phyloP scores from a whole-genome alignment of 2,888 invertebrate genomes.

The Ochropacha duplaris region DNA sequence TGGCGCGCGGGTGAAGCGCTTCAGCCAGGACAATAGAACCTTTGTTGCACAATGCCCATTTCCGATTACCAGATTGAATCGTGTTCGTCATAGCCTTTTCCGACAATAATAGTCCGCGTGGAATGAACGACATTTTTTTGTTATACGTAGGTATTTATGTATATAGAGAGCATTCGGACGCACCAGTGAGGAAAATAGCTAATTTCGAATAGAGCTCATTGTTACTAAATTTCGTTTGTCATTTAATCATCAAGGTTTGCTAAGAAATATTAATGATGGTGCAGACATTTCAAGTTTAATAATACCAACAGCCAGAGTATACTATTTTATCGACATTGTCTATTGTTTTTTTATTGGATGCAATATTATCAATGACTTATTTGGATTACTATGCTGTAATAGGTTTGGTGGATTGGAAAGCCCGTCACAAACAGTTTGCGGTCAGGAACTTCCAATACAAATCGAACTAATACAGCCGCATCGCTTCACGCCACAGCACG shows the following conservation, averaged over 20 bases:
- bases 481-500: constrained; percentile 39
- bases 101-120: constrained; percentile 57
- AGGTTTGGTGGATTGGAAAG: constrained; percentile 11
- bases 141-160: neutral
- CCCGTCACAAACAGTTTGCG: constrained; percentile 59
- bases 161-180: neutral
- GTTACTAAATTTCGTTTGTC: neutral
- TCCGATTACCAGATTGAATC: constrained; percentile 82
- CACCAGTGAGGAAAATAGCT: neutral
- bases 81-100: constrained; percentile 67
- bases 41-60: constrained; percentile 81
- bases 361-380: neutral
- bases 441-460: constrained; percentile 62
- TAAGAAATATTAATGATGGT: neutral
- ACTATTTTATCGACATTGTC: too few relatives aligned
- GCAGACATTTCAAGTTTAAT: too few relatives aligned
- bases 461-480: constrained; percentile 60
- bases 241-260: neutral
- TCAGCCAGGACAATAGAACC: constrained; percentile 64
- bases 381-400: neutral
- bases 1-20: constrained; percentile 29
- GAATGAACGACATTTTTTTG: constrained; percentile 25
- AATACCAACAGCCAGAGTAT: too few relatives aligned
- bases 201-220: neutral
- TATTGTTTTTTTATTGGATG: neutral